Evolutionary conservation across 2,888 invertebrate species (phyloP), one percentile per base, ranked within the genome.

Genomic region (Archaeoteleia sp.): DNA sequence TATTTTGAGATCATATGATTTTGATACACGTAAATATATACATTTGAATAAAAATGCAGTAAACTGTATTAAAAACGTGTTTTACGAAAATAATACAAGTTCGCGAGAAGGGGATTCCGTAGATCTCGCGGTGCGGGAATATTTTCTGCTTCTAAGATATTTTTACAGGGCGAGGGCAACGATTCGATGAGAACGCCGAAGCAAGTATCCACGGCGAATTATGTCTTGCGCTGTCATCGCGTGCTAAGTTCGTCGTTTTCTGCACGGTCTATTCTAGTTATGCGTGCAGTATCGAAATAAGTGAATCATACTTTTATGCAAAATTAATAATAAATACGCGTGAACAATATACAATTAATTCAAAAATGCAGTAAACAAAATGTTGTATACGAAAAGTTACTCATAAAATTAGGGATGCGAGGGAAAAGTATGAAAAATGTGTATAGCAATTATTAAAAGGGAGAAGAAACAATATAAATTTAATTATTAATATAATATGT

Each of bases 121-220:
- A 37, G 67, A 61, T 61, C 61, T 49, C 67, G 60, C 54, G 68
- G 53, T 48, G 70, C 62, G 69, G 61, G 62, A 68, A 70, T 61
- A 70, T 71, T 69, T 58, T 67, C 58, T 57, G 67, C 67, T 58
- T 57, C 67, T 61, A 73, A 71, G 82, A 80, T 82, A 81, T 81
- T 82, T 82, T 82, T 82, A 81, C 78, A 74, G 77, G 69, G 72
- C 78, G 78, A 72, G 80, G 78, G 78, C 81, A 80, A 81, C 70
- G 81, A 68, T 79, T 81, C 71, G 76, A 60, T 72, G 73, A 67
- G 77, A 77, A 77, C 72, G 74, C 67, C 66, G 63, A 57, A 48
- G 54, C 45, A 25, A 60, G 45, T 55, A 46, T 60, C 58, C 60
- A 37, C 54, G 37, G 63, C 61, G 63, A 65, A 63, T 60, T 54